phyloP scores from a whole-genome alignment of 2,797 vertebrate species.

The Australoheros facetus region DNA sequence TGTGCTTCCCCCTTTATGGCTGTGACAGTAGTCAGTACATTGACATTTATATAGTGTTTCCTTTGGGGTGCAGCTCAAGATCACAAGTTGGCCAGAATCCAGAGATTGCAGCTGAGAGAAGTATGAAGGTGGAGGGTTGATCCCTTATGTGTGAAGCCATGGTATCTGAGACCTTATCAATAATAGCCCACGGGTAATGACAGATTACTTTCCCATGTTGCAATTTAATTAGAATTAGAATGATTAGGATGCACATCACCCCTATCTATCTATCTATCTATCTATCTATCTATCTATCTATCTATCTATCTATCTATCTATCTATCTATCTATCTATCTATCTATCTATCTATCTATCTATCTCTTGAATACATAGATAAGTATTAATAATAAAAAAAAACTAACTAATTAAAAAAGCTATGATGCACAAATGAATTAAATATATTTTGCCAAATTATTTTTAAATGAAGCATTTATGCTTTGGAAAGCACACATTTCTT shows the following conservation, averaged over 20 bases:
- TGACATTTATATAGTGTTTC: conserved; percentile 71
- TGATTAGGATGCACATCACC: conserved; percentile 64
- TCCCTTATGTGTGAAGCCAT: conserved; percentile 50
- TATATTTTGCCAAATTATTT: too few species aligned
- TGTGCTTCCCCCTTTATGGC: conserved; percentile 27
- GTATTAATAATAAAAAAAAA: too few species aligned
- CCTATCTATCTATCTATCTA: neutral
- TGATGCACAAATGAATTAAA: too few species aligned
- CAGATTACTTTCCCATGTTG: conserved; percentile 71
- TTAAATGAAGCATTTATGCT: too few species aligned
- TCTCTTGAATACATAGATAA: too few species aligned
- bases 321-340: too few species aligned
- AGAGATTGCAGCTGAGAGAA: conserved; percentile 31
- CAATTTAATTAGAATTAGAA: conserved; percentile 76
- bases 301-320: too few species aligned
- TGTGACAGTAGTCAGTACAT: conserved; percentile 45
- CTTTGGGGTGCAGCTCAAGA: conserved; percentile 59
- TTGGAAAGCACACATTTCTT: too few species aligned
- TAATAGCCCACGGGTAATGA: conserved; percentile 65
- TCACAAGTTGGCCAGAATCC: conserved; percentile 39
- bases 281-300: too few species aligned
- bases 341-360: too few species aligned
- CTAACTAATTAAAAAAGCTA: too few species aligned
- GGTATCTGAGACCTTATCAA: conserved; percentile 53
- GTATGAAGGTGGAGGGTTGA: conserved; percentile 33